Conservation (phyloP, 2,888 invertebrate genomes). For the Tetranychus truncatus region DNA sequence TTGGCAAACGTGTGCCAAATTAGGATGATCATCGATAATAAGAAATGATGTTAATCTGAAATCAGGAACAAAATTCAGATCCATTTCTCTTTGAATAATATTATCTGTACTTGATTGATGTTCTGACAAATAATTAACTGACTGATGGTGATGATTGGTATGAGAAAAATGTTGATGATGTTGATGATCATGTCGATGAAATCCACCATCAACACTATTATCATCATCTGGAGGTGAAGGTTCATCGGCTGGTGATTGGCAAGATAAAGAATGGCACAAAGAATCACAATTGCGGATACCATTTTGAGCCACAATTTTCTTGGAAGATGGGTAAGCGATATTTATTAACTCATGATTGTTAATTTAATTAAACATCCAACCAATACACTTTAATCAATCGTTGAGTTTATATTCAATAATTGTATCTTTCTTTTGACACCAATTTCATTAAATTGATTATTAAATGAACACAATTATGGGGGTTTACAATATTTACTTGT, state of each 20-base stretch:
- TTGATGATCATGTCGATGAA: background rate
- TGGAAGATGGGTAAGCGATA: background rate
- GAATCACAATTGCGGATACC: conserved; percentile 2
- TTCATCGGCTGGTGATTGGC: background rate
- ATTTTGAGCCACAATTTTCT: background rate
- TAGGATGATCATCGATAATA: conserved; percentile 37
- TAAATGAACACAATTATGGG: too few relatives aligned
- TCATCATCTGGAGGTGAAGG: background rate
- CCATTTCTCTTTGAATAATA: background rate
- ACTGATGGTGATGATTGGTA: background rate
- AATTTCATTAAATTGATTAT: too few relatives aligned
- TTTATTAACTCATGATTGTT: background rate
- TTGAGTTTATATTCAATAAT: too few relatives aligned
- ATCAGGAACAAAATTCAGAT: background rate
- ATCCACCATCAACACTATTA: conserved; percentile 33
- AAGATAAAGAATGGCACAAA: background rate
- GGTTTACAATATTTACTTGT: too few relatives aligned
- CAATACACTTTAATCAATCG: conserved; percentile 33
- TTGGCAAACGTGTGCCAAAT: conserved; percentile 33
- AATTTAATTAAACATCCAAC: conserved; percentile 50
- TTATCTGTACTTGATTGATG: conserved; percentile 41
- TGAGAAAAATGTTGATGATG: background rate
- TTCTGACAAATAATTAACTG: background rate
- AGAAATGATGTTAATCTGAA: background rate
- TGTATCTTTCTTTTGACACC: too few relatives aligned